Percentiles rank a stretch among this genome's conserved stretches.
These are phyloP conservation scores for Hyperoplus lanceolatus DNA, from an alignment of 2,797 vertebrate genomes.

Conservation along the genomic window DNA sequence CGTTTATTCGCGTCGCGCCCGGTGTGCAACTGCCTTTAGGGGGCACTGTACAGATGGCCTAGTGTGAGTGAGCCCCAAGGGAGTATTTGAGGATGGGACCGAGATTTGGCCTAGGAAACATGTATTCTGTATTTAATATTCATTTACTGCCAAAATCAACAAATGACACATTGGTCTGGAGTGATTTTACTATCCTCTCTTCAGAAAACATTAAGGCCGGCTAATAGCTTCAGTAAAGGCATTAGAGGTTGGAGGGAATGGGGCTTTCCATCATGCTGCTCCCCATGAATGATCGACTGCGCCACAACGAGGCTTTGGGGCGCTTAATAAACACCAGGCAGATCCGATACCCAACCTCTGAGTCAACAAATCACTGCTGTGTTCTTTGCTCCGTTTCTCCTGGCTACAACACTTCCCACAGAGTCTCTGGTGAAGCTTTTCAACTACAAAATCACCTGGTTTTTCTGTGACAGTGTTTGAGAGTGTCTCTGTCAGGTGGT, in stretches of 20 bases:
- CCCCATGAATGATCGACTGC: slow-evolving; percentile 46
- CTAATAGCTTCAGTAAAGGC: slow-evolving; percentile 75
- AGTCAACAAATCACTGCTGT: slow-evolving; percentile 54
- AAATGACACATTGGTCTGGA: slow-evolving; percentile 49
- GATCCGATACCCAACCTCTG: slow-evolving; percentile 30
- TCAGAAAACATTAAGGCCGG: slow-evolving; percentile 72
- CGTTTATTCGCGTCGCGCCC: too few relatives aligned
- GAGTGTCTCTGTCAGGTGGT: slow-evolving; percentile 24
- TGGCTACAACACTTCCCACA: slow-evolving; percentile 9
- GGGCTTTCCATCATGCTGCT: slow-evolving; percentile 53
- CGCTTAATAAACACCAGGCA: slow-evolving; percentile 60
- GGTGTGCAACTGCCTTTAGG: too few relatives aligned
- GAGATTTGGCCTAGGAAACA: slow-evolving; percentile 33
- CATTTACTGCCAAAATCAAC: slow-evolving; percentile 45
- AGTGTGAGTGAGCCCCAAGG: not conserved
- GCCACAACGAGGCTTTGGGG: slow-evolving; percentile 37
- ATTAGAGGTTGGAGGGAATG: slow-evolving; percentile 61
- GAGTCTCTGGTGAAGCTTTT: slow-evolving; percentile 34
- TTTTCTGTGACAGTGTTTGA: slow-evolving; percentile 13
- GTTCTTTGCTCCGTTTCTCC: slow-evolving; percentile 22
- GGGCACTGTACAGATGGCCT: too few relatives aligned
- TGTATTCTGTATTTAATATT: slow-evolving; percentile 49
- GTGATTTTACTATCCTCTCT: slow-evolving; percentile 46
- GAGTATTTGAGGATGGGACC: not conserved
- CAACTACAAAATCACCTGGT: slow-evolving; percentile 43